These are phyloP conservation scores for Matsumurasca onukii DNA, from an alignment of 1,140 invertebrate genomes.

Conservation along the genomic window DNA sequence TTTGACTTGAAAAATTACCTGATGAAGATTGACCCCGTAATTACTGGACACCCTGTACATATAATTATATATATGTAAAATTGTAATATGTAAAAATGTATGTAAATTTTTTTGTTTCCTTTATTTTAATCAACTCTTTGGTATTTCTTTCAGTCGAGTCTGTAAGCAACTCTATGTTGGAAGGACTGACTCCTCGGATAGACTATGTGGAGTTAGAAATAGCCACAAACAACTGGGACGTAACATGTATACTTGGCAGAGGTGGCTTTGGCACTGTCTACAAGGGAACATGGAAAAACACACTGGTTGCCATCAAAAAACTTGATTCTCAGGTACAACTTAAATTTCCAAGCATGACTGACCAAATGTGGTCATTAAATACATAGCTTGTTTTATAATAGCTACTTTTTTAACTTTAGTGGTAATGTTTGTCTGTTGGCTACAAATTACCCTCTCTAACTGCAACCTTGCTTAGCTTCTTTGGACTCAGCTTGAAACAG, in stretches of 20 bases:
- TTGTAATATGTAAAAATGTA: neutral
- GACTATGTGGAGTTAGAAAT: conserved; percentile 73
- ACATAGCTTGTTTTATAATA: too few relatives aligned
- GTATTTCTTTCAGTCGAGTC: conserved; percentile 18
- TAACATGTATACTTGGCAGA: conserved; percentile 71
- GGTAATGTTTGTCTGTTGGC: too few relatives aligned
- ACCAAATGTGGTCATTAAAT: too few relatives aligned
- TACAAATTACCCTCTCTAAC: too few relatives aligned
- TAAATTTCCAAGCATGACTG: too few relatives aligned
- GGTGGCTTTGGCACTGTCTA: conserved; percentile 95
- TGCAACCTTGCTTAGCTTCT: too few relatives aligned
- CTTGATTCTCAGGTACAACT: conserved; percentile 59
- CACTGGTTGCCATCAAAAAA: conserved; percentile 87
- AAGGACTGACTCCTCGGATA: conserved; percentile 61
- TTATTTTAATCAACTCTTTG: neutral
- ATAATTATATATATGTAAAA: too few relatives aligned
- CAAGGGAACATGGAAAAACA: conserved; percentile 86
- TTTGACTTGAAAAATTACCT: neutral
- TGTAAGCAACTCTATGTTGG: conserved; percentile 46
- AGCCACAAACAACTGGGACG: conserved; percentile 79
- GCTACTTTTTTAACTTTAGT: too few relatives aligned
- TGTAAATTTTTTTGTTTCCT: neutral
- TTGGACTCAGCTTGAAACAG: too few relatives aligned
- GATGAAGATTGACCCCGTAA: neutral
- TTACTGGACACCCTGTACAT: too few relatives aligned